A percentile compares a stretch with the other conserved stretches of the same genome.
These are phyloP conservation scores for Heterotilapia buettikoferi DNA, from an alignment of 2,113 vertebrate genomes.

Conservation along the genomic window DNA sequence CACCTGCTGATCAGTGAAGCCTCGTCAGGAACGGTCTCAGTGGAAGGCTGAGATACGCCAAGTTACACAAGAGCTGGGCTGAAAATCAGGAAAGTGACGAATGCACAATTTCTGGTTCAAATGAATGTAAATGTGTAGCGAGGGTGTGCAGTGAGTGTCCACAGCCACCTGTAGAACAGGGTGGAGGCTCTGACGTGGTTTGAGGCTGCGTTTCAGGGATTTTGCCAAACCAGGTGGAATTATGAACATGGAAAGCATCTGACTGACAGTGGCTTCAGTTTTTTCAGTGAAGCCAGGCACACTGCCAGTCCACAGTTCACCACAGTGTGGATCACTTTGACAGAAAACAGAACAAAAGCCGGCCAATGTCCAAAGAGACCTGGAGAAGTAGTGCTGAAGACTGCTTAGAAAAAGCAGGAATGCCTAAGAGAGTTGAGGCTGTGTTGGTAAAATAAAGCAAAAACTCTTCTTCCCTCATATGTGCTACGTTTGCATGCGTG, in stretches of 20 bases:
- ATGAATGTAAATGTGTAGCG: background rate
- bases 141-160: background rate
- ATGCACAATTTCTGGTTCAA: background rate
- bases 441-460: background rate
- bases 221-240: background rate
- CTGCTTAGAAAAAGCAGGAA: background rate
- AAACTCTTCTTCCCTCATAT: background rate
- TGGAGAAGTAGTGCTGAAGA: background rate
- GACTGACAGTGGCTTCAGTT: background rate
- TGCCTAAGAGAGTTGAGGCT: background rate
- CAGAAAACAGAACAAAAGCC: rapidly evolving
- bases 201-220: background rate
- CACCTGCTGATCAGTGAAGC: background rate
- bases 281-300: background rate
- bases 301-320: background rate
- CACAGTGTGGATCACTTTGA: background rate
- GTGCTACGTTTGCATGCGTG: background rate
- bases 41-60: background rate
- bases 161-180: background rate
- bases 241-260: background rate
- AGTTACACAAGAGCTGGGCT: background rate
- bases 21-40: background rate
- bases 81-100: background rate
- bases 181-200: background rate
- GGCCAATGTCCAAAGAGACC: background rate